A percentile compares a stretch with the other conserved stretches of the same genome.
These are phyloP conservation scores for Prunella himalayana DNA, from an alignment of 2,113 vertebrate species.

Conservation along the genomic window DNA sequence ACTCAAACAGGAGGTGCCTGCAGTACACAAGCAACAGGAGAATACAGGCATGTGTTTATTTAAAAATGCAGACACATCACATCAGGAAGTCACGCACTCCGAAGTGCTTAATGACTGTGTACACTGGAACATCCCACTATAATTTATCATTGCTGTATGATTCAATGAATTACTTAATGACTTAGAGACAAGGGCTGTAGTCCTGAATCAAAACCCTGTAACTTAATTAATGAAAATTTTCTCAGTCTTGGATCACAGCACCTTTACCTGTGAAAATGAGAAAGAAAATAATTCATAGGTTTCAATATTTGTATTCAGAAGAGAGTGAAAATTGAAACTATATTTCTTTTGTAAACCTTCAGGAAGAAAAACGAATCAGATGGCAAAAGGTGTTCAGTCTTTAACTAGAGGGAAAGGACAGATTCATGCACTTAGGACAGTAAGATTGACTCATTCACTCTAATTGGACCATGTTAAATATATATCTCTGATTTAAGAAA, in stretches of 20 bases:
- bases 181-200: background rate
- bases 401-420: background rate
- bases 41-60: slow-evolving; percentile 39
- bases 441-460: background rate
- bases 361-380: background rate
- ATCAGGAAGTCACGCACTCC: slow-evolving; percentile 13
- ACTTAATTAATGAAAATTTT: background rate
- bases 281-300: background rate
- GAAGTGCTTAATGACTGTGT: slow-evolving; percentile 44
- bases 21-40: slow-evolving; percentile 1
- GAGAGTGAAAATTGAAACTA: background rate
- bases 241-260: background rate
- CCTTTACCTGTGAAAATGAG: background rate
- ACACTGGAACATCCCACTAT: background rate
- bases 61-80: background rate
- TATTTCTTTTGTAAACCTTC: background rate
- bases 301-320: background rate
- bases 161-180: background rate
- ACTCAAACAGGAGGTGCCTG: slow-evolving; percentile 2
- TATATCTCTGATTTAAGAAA: background rate
- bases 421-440: background rate
- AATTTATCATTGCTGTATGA: slow-evolving; percentile 26
- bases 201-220: background rate
- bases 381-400: background rate
- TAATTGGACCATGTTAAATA: background rate